phyloP scores from a whole-genome alignment of 2,113 vertebrate genomes.

The Nesogale talazaci region DNA sequence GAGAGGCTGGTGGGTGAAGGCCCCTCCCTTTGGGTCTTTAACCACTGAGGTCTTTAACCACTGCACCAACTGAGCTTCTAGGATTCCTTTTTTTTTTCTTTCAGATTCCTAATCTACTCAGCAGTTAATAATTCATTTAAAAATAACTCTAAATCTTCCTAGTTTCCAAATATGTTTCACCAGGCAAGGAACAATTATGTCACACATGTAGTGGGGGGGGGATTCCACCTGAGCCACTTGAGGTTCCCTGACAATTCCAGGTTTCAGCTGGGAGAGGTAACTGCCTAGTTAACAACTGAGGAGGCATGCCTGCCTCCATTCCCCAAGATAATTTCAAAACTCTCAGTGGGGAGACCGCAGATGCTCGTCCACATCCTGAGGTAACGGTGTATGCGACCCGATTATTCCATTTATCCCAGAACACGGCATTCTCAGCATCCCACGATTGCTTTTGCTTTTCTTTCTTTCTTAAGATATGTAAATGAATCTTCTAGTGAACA shows the following conservation, averaged over 20 bases:
- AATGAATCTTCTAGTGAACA: not conserved
- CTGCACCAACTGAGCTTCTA: not conserved
- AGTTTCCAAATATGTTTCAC: not conserved
- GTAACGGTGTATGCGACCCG: not conserved
- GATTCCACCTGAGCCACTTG: not conserved
- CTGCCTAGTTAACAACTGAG: not conserved
- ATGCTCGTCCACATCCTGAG: not conserved
- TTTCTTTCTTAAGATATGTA: not conserved
- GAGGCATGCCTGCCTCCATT: not conserved
- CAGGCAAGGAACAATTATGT: not conserved
- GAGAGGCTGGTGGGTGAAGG: not conserved
- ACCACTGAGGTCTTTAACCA: not conserved
- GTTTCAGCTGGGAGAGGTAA: not conserved
- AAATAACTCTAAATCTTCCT: not conserved
- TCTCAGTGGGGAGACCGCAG: not conserved
- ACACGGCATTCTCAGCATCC: not conserved
- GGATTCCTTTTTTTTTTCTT: slow-evolving; percentile 13
- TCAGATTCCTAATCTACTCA: not conserved
- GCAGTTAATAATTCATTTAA: not conserved
- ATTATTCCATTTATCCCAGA: not conserved
- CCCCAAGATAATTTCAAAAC: not conserved
- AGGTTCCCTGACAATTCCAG: fast-evolving
- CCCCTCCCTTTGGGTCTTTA: not conserved
- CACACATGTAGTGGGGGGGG: too few relatives aligned
- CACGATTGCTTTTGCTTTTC: not conserved